Conservation (phyloP, 1,140 invertebrate species). For the Wiebesia pumilae region DNA sequence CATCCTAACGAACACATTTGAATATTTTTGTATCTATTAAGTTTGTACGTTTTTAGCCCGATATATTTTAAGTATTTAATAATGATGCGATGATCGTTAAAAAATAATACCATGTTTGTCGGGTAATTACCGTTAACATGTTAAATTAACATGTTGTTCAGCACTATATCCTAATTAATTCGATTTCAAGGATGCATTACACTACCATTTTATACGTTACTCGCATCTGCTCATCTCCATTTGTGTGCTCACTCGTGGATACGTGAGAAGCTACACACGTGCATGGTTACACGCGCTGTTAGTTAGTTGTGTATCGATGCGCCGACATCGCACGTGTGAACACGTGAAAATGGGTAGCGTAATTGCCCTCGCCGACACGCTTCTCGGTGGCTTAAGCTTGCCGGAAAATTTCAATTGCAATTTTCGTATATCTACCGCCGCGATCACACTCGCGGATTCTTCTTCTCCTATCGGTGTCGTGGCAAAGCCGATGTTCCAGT, state of each 20-base stretch:
- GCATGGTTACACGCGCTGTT: too few relatives aligned
- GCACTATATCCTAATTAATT: background rate
- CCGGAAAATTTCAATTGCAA: too few relatives aligned
- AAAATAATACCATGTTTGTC: background rate
- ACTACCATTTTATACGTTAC: background rate
- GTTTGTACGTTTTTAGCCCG: background rate
- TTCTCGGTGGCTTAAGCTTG: background rate
- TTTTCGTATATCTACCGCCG: too few relatives aligned
- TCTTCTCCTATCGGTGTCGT: background rate
- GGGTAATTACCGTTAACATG: background rate
- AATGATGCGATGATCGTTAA: background rate
- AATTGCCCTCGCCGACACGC: background rate
- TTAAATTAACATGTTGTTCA: background rate
- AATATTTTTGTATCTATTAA: background rate
- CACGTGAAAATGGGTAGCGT: background rate
- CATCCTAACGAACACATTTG: background rate
- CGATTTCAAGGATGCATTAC: background rate
- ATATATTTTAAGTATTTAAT: background rate
- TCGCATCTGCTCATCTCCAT: too few relatives aligned
- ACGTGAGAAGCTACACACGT: too few relatives aligned
- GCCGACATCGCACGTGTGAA: background rate
- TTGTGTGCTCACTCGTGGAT: background rate
- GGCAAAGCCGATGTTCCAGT: background rate
- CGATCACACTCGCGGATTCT: background rate
- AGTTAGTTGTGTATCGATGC: too few relatives aligned